Base-by-base conservation (phyloP, 2,113 vertebrate genomes). In the Callaeas wilsoni region DNA sequence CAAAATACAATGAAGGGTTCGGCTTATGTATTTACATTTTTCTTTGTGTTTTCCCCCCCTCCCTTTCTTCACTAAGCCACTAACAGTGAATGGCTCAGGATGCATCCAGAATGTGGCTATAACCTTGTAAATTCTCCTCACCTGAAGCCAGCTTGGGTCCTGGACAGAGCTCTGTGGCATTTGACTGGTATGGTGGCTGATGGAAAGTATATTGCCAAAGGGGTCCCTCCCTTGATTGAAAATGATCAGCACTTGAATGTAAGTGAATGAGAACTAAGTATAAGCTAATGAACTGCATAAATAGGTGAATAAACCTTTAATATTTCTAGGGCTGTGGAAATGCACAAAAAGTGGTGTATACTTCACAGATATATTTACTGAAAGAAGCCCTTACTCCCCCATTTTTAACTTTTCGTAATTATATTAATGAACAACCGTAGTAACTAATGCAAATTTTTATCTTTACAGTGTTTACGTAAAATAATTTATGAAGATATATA, bases 111-210 rank as follows among this genome's bases (percentile, higher is more conserved):
- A 93, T 98, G 98, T 87, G 98, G 98, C 15, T 99, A 99, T 95
- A 99, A 99, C 91, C 98, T 99, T 64, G 96, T 98, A 25, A 99
- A 99, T 94, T 99, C 98, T 75, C 98, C 99, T 42, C 98, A 99
- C 91, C 97, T 99, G 96, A 99, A 98, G 75, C 98, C 99, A 57
- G 98, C 99, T 13, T 99, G 99, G 99, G 69, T 99, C 59, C 96
- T 99, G 92, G 99, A 99, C 94, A 97, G 98, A 95, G 99, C 98
- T 44, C 93, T 99, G 21, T 99, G 99, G 98, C 98, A 98, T 81
- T 96, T 99, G 50, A 98, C 97, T 75, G 97, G 98, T 80, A 98
- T 97, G 39, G 88, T 99, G 42, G 98, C 98, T 29, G 98, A 98
- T 30, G 99, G 98, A 44, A 98, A 98, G 76, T 99, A 93, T 71